These are phyloP conservation scores for Ctenochaetus hawaiiensis DNA, from an alignment of 2,797 vertebrate species.

Conservation along the genomic window DNA sequence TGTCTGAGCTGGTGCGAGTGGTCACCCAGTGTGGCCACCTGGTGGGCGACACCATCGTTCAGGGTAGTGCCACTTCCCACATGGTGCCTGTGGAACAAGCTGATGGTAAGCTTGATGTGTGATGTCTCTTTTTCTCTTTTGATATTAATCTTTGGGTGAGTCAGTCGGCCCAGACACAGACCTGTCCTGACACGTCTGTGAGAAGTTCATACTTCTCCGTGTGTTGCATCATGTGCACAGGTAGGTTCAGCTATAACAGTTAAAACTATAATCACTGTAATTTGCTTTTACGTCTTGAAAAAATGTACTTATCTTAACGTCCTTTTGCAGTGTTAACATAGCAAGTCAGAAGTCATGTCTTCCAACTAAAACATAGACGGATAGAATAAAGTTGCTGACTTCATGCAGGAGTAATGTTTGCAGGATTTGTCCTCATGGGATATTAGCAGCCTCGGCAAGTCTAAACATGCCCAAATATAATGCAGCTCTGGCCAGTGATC, in stretches of 20 bases:
- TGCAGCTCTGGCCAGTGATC: slow-evolving; percentile 15
- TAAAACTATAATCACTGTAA: not conserved
- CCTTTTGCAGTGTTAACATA: not conserved
- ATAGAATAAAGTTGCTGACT: slow-evolving; percentile 23
- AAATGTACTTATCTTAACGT: too few relatives aligned
- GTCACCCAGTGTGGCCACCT: slow-evolving; percentile 92
- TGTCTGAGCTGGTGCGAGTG: slow-evolving; percentile 87
- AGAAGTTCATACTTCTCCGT: not conserved
- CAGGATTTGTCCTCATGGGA: not conserved
- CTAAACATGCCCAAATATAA: slow-evolving; percentile 56
- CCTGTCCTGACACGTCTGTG: slow-evolving; percentile 24
- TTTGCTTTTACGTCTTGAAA: too few relatives aligned
- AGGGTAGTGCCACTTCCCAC: slow-evolving; percentile 92
- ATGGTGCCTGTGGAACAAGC: slow-evolving; percentile 92
- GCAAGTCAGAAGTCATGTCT: not conserved
- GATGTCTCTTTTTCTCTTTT: not conserved
- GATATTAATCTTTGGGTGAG: slow-evolving; percentile 32
- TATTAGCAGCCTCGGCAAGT: slow-evolving; percentile 30
- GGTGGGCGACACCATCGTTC: slow-evolving; percentile 91
- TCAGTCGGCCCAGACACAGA: not conserved
- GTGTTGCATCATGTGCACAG: not conserved
- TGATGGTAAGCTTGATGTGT: slow-evolving; percentile 73
- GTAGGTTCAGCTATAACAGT: not conserved
- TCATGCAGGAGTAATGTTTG: slow-evolving; percentile 34
- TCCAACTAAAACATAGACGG: slow-evolving; percentile 22